Conservation (phyloP, 2,113 vertebrate genomes). For the Saimiri boliviensis region DNA sequence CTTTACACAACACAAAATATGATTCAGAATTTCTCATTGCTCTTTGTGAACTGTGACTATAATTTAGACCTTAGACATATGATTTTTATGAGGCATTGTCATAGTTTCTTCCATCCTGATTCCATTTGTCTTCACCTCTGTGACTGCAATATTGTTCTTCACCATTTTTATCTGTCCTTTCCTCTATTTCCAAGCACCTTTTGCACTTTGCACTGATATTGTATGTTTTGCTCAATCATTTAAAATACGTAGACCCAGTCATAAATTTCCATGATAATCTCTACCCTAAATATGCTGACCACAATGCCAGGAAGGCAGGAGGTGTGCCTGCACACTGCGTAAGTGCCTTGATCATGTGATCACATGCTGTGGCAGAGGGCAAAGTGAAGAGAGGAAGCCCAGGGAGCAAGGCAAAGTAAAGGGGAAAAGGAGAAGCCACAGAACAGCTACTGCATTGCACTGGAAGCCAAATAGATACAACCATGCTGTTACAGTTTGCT, state of each 20-base stretch:
- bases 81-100: not conserved
- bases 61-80: not conserved
- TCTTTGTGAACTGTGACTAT: not conserved
- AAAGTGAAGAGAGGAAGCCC: not conserved
- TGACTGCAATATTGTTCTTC: not conserved
- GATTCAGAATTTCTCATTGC: not conserved
- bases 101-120: not conserved
- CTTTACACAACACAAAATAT: not conserved
- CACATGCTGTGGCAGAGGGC: not conserved
- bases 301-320: not conserved
- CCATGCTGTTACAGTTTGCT: not conserved
- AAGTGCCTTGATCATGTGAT: not conserved
- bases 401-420: not conserved
- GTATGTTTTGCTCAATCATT: not conserved
- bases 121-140: not conserved
- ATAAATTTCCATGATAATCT: not conserved
- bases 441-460: not conserved
- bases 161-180: not conserved
- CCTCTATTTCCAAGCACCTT: not conserved
- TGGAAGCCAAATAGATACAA: too few relatives aligned
- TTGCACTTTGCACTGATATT: not conserved
- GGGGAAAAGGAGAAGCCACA: not conserved
- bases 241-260: not conserved
- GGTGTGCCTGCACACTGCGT: not conserved
- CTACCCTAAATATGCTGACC: not conserved